Conservation (phyloP, 2,888 invertebrate genomes). For the Lithophane socia region DNA sequence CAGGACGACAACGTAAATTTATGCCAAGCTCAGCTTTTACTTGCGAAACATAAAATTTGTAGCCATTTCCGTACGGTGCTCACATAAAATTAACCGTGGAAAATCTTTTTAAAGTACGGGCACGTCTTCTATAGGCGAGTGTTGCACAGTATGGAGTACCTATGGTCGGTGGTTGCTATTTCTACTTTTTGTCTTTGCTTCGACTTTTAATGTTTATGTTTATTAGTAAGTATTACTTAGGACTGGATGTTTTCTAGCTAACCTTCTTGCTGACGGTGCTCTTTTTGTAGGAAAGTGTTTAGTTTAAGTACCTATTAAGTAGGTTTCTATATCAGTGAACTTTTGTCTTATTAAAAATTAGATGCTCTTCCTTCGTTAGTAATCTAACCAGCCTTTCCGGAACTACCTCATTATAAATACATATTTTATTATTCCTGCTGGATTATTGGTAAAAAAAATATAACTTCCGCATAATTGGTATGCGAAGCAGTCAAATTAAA, state of each 20-base stretch:
- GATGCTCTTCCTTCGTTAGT: neutral
- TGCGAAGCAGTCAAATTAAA: slow-evolving; percentile 35
- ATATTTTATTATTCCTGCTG: slow-evolving; percentile 7
- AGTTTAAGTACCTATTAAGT: neutral
- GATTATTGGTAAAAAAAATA: neutral
- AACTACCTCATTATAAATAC: neutral
- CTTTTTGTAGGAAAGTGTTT: neutral
- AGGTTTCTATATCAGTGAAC: neutral
- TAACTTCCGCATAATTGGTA: slow-evolving; percentile 47
- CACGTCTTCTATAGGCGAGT: slow-evolving; percentile 38
- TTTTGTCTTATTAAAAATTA: too few species aligned
- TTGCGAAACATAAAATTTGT: slow-evolving; percentile 56
- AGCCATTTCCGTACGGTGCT: slow-evolving; percentile 59
- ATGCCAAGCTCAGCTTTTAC: slow-evolving; percentile 45
- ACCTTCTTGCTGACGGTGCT: neutral
- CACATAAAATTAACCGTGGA: slow-evolving; percentile 54
- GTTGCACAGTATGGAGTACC: neutral
- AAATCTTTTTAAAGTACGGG: slow-evolving; percentile 38
- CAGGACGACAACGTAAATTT: slow-evolving; percentile 51
- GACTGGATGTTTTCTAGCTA: slow-evolving; percentile 6
- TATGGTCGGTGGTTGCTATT: slow-evolving; percentile 20
- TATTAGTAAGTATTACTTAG: slow-evolving; percentile 27
- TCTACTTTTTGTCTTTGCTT: slow-evolving; percentile 32
- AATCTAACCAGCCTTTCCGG: too few species aligned
- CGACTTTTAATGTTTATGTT: slow-evolving; percentile 35